Percentiles rank a stretch among this genome's conserved stretches.
phyloP scores from a whole-genome alignment of 2,888 invertebrate genomes.

The Brachypalpus laphriformis region DNA sequence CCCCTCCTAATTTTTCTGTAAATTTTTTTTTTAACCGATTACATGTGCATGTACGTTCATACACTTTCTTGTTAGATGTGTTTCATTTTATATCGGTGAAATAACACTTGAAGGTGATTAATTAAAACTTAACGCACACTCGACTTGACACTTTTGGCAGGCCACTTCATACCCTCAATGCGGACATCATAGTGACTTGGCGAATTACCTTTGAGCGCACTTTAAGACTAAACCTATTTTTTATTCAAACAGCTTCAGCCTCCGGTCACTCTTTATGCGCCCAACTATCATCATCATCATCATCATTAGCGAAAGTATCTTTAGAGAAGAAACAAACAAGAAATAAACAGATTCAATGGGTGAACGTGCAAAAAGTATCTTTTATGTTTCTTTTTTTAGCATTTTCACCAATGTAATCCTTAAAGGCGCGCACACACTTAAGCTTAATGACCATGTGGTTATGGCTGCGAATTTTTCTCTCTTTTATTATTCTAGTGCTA shows the following conservation, averaged over 20 bases:
- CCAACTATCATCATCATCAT: constrained; percentile 4
- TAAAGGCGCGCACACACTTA: constrained; percentile 4
- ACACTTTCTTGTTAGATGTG: not conserved
- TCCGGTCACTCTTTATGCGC: not conserved
- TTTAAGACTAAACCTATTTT: not conserved
- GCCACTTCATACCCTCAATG: not conserved
- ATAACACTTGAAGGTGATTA: not conserved
- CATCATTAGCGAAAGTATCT: constrained; percentile 29
- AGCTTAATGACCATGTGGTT: not conserved
- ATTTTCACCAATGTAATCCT: not conserved
- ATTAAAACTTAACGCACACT: not conserved
- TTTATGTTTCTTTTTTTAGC: not conserved
- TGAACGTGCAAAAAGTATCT: constrained; percentile 10
- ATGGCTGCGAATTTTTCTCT: not conserved
- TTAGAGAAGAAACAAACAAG: not conserved
- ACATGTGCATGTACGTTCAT: too few relatives aligned
- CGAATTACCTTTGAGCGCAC: not conserved
- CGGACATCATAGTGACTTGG: not conserved
- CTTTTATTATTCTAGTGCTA: not conserved
- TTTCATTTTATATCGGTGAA: not conserved
- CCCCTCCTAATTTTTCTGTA: not conserved
- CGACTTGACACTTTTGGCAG: not conserved
- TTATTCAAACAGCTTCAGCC: not conserved
- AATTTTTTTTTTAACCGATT: too few relatives aligned
- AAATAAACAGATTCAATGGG: not conserved